phyloP scores from a whole-genome alignment of 2,797 vertebrate genomes.

The Enteromius argenteus region DNA sequence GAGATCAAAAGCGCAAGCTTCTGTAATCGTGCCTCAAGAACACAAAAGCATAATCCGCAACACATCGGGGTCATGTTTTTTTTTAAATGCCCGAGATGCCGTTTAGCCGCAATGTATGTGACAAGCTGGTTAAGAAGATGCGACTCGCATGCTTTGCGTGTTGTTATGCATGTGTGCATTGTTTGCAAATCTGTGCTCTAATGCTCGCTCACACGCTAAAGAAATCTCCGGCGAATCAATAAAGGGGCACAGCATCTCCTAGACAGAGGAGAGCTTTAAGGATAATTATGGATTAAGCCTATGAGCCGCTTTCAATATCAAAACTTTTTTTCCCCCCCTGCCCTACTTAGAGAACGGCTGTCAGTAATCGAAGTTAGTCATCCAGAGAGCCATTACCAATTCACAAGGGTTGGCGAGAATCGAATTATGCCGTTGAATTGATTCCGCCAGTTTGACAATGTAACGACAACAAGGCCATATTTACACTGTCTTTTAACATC shows the following conservation, averaged over 20 bases:
- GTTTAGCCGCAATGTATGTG: conserved; percentile 59
- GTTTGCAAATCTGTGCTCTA: conserved; percentile 52
- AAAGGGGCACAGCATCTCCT: conserved; percentile 53
- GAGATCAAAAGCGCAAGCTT: conserved; percentile 67
- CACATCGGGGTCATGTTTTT: conserved; percentile 43
- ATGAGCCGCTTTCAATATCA: conserved; percentile 57
- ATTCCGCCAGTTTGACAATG: conserved; percentile 46
- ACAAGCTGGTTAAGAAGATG: conserved; percentile 72
- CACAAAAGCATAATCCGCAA: conserved; percentile 51
- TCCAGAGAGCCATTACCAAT: conserved; percentile 59
- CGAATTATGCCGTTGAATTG: conserved; percentile 61
- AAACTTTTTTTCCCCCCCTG: conserved; percentile 53
- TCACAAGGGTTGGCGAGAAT: conserved; percentile 54
- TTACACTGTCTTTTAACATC: conserved; percentile 51
- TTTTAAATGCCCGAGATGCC: conserved; percentile 60
- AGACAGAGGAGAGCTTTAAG: conserved; percentile 56
- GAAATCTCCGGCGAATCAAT: conserved; percentile 54
- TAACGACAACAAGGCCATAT: conserved; percentile 58
- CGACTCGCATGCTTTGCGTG: conserved; percentile 65
- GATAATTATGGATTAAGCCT: conserved; percentile 64
- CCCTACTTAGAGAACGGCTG: conserved; percentile 58
- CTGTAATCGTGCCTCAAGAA: conserved; percentile 64
- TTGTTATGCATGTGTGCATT: conserved; percentile 50
- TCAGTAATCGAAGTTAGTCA: conserved; percentile 63
- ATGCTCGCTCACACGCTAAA: conserved; percentile 51